These are phyloP conservation scores for Lottia gigantea DNA, from an alignment of 2,888 invertebrate genomes.

Conservation along the genomic window DNA sequence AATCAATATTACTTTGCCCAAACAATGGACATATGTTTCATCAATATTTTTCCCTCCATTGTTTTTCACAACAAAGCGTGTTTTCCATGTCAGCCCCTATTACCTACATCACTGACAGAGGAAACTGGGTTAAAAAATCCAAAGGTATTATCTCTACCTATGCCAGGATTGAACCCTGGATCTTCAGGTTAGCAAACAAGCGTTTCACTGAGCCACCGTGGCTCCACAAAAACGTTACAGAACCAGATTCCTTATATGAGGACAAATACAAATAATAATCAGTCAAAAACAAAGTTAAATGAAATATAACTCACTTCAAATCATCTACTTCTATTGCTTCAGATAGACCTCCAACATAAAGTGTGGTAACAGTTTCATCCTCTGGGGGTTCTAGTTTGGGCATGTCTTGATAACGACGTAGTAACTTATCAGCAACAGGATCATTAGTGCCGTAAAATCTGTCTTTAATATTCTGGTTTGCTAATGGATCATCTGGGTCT, in stretches of 20 bases:
- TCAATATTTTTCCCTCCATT: too few species aligned
- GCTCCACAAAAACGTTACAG: too few species aligned
- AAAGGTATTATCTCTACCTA: too few species aligned
- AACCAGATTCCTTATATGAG: neutral
- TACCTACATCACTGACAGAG: too few species aligned
- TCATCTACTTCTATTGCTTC: conserved; percentile 88
- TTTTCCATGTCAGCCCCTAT: too few species aligned
- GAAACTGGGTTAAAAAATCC: too few species aligned
- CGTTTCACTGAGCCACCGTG: too few species aligned
- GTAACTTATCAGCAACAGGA: conserved; percentile 93
- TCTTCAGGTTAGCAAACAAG: too few species aligned
- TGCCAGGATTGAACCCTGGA: too few species aligned
- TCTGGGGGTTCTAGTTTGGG: conserved; percentile 96
- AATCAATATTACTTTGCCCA: too few species aligned
- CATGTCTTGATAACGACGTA: conserved; percentile 90
- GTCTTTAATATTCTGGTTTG: conserved; percentile 91
- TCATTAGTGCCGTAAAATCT: conserved; percentile 92
- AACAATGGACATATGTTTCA: too few species aligned
- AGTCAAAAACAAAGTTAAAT: neutral
- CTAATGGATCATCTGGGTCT: conserved; percentile 95
- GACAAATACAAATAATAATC: neutral
- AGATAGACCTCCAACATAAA: conserved; percentile 96
- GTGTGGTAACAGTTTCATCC: conserved; percentile 93
- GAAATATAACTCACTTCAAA: conserved; percentile 71
- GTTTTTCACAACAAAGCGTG: too few species aligned